phyloP scores from a whole-genome alignment of 2,113 vertebrate genomes.

The Polyodon spathula region DNA sequence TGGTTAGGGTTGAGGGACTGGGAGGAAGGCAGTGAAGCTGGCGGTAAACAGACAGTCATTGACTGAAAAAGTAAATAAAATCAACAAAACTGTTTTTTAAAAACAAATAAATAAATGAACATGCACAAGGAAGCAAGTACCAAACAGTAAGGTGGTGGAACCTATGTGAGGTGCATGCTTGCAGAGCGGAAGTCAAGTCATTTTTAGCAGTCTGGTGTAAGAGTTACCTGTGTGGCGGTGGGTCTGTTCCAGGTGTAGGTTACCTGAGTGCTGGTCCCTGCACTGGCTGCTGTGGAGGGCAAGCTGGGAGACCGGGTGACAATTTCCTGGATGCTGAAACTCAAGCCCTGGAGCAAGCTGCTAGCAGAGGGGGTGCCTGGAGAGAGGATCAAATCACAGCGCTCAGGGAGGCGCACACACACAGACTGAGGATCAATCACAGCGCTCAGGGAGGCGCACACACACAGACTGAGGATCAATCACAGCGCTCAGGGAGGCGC shows the following conservation, averaged over 20 bases:
- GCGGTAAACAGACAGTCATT: too few relatives aligned
- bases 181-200: too few relatives aligned
- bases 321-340: conserved; percentile 95
- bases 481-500: too few relatives aligned
- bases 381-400: conserved; percentile 18
- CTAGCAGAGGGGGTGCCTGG: conserved; percentile 81
- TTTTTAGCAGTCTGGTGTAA: background rate
- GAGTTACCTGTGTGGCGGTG: background rate
- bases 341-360: conserved; percentile 91
- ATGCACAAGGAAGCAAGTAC: background rate
- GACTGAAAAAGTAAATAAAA: too few relatives aligned
- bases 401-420: conserved; percentile 5
- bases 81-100: too few relatives aligned
- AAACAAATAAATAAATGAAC: too few relatives aligned
- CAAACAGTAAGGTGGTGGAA: too few relatives aligned
- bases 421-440: conserved; percentile 13
- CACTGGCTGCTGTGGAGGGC: conserved; percentile 42
- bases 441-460: background rate
- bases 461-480: too few relatives aligned
- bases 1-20: too few relatives aligned
- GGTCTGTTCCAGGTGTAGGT: conserved; percentile 10
- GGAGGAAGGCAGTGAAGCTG: too few relatives aligned
- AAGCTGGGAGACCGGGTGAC: conserved; percentile 71
- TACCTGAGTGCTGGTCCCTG: conserved; percentile 53
- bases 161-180: too few relatives aligned